These are phyloP conservation scores for Corythaixoides concolor DNA, from an alignment of 2,113 vertebrate species.

Conservation along the genomic window DNA sequence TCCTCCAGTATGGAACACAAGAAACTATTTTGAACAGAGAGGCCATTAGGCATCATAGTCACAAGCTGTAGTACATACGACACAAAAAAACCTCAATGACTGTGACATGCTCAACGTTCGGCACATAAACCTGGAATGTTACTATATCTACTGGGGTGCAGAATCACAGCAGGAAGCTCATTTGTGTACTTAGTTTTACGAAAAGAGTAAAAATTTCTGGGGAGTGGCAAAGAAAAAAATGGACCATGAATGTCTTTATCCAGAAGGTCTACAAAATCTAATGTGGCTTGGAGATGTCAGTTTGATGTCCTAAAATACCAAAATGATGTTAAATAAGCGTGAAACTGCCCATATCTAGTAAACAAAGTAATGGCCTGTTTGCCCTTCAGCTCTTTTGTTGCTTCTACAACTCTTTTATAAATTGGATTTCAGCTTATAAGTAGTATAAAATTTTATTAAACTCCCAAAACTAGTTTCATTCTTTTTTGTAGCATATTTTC, in stretches of 20 bases:
- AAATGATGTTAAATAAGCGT: not conserved
- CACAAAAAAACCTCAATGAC: not conserved
- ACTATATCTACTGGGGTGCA: not conserved
- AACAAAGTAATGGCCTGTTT: not conserved
- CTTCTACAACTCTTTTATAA: not conserved
- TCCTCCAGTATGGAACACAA: not conserved
- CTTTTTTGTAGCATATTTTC: not conserved
- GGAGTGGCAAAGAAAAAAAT: accelerated
- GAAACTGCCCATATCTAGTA: not conserved
- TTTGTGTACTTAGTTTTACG: not conserved
- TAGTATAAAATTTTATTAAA: not conserved
- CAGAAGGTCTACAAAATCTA: not conserved
- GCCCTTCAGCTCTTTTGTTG: not conserved
- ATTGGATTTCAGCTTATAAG: not conserved
- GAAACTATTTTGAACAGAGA: not conserved
- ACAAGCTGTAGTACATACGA: not conserved
- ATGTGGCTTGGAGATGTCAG: not conserved
- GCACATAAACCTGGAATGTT: not conserved
- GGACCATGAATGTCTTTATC: not conserved
- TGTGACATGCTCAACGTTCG: not conserved
- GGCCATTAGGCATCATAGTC: not conserved
- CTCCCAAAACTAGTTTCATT: not conserved
- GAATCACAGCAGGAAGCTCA: not conserved
- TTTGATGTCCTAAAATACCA: not conserved
- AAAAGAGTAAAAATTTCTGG: not conserved